Base-by-base conservation (phyloP, 2,888 invertebrate genomes). In the Buathra laborator region DNA sequence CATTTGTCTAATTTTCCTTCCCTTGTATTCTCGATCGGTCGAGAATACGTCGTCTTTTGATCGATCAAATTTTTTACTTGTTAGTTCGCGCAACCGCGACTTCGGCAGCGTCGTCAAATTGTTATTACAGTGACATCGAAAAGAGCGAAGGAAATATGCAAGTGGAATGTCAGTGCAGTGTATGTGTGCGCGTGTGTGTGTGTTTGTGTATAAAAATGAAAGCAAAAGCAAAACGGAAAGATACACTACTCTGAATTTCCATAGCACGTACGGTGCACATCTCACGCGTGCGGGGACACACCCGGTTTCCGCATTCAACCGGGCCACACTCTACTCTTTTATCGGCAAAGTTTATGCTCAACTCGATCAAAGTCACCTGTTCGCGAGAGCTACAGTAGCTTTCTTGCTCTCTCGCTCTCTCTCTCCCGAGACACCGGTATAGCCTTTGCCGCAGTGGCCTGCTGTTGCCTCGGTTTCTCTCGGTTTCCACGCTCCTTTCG, bases 361-460 rank as follows among this genome's bases (percentile, higher is more conserved):
- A 81, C 84, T 81, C 84, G 84, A 84, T 84, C 84, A 84, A 84
- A 84, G 81, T 84, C 76, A 81, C 76, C 81, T 72, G 84, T 29
- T 59, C 48, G 72, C 77, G 72, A 66, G 16, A 14, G 44, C 16
- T 48, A 16, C 37, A 6, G 48, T 14, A 48, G 76, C 37, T 24
- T 29, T 51, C 29, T 0, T 9, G 46, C 14, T 14, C 24, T 62
- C 24, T 24, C 24, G n/a, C n/a, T 24, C 75, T 4, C 48, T 48
- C 48, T 29, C 29, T 62, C 14, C 5, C 59, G 29, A 62, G 29
- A 4, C 48, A 12, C 59, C 32, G 53, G 16, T 24, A 24, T 24
- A 56, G 24, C 19, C 56, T 56, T 12, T 53, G 19, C 53, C 56
- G 10, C 12, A 37, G 37, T 37, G 19, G 56, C 44, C 44, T 59